Base-by-base conservation (phyloP, 1,140 invertebrate species). In the Sinonovacula constricta region DNA sequence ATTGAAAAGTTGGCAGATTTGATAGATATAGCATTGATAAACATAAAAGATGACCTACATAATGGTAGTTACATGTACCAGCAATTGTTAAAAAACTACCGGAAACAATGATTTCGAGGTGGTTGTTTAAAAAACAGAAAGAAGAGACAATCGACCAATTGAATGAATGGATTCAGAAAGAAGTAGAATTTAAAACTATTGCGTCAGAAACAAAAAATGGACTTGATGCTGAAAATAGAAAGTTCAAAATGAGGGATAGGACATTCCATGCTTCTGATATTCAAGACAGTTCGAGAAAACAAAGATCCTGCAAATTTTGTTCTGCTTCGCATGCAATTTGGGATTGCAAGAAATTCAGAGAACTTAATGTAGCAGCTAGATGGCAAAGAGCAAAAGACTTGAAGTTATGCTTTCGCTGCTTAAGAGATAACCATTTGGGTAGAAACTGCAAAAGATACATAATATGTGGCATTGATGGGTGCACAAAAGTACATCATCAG, bases 1-100 rank as follows among this genome's bases (percentile, higher is more conserved):
- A 53, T 68, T 30, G 66, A 68, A 54, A 10, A 18, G 26, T 68
- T 30, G 18, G 66, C 66, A 30, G 66, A 68, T 68, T 54, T 68
- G 28, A 24, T 68, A 26, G 66, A 68, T 24, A 54, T 68, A 5
- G 49, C 66, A 2, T 4, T 68, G 12, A 31, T 68, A 3, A 68
- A 68, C 26, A 14, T 67, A 24, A 49, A 67, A 67, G 65, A 67
- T 15, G 66, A 68, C 24, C 10, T 53, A 18, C 14, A 68, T 7
- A 54, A n/a, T n/a, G n/a, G 49, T 34, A 36, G 31, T 2, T 68
- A 54, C n/a, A 68, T 68, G 66, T 68, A 54, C n/a, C 24, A 1
- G 18, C 66, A 68, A 45, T 31, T 68, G 5, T 33, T 68, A 12
- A 68, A 68, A 68, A 68, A n/a, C 26, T 68, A 2, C 45, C 66